A percentile compares a stretch with the other conserved stretches of the same genome.
phyloP scores from a whole-genome alignment of 64 coral and sea anemone species.

The Actinia equina region DNA sequence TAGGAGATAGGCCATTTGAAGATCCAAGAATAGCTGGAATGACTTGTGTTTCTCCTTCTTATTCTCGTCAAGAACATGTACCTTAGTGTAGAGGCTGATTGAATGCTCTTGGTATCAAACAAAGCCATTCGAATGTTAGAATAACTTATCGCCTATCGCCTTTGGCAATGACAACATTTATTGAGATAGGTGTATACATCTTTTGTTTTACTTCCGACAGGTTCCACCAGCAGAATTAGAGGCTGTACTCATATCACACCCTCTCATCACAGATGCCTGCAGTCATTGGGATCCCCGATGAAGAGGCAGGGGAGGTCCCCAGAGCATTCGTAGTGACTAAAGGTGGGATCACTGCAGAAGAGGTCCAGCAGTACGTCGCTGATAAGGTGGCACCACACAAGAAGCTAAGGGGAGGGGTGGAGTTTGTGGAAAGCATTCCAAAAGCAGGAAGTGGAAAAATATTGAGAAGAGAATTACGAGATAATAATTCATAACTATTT shows the following conservation, averaged over 20 bases:
- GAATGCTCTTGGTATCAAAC: too few relatives aligned
- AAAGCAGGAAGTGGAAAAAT: slow-evolving; percentile 72
- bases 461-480: slow-evolving; percentile 41
- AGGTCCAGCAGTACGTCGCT: slow-evolving; percentile 54
- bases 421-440: slow-evolving; percentile 66
- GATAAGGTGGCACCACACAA: slow-evolving; percentile 60
- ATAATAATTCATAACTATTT: neutral
- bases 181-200: too few relatives aligned
- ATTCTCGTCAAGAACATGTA: too few relatives aligned
- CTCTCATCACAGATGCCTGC: slow-evolving; percentile 56
- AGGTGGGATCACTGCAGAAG: slow-evolving; percentile 41
- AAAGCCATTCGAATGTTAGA: too few relatives aligned
- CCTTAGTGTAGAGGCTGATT: too few relatives aligned
- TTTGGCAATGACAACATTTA: too few relatives aligned
- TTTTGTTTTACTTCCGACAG: neutral
- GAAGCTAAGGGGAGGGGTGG: slow-evolving; percentile 64
- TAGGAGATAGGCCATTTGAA: too few relatives aligned
- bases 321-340: slow-evolving; percentile 62
- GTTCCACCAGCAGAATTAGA: slow-evolving; percentile 68
- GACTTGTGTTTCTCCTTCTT: too few relatives aligned
- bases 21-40: too few relatives aligned
- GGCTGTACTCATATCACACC: slow-evolving; percentile 47
- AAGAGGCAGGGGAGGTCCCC: slow-evolving; percentile 57
- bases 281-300: slow-evolving; percentile 59
- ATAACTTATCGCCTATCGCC: too few relatives aligned